A percentile compares a stretch with the other conserved stretches of the same genome.
Conservation (phyloP, 1,140 invertebrate genomes). For the Temnothorax longispinosus region DNA sequence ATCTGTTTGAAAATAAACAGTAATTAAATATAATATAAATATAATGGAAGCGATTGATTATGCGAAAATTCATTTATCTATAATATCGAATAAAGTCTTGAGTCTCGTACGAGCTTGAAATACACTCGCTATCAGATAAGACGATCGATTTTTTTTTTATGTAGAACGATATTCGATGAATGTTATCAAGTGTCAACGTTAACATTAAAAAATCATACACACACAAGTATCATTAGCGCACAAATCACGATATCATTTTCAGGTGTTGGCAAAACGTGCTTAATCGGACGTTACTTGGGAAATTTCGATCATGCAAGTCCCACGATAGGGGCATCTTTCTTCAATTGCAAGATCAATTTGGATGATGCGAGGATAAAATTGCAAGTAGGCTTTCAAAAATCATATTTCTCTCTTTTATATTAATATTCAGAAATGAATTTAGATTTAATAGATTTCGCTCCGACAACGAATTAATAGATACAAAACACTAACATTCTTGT, state of each 20-base stretch:
- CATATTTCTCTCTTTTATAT: not conserved
- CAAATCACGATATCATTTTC: slow-evolving; percentile 77
- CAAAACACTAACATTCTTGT: not conserved
- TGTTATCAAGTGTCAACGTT: not conserved
- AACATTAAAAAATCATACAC: not conserved
- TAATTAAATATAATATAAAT: not conserved
- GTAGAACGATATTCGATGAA: not conserved
- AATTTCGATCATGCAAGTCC: slow-evolving; percentile 92
- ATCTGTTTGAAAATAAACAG: slow-evolving; percentile 1
- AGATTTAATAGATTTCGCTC: not conserved
- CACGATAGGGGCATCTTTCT: slow-evolving; percentile 96
- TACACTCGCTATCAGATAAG: not conserved
- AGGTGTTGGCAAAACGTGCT: slow-evolving; percentile 96
- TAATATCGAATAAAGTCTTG: not conserved
- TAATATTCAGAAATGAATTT: not conserved
- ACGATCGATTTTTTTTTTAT: not conserved
- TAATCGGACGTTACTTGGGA: slow-evolving; percentile 92
- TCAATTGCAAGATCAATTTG: slow-evolving; percentile 92
- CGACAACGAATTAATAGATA: not conserved
- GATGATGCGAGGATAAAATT: slow-evolving; percentile 90
- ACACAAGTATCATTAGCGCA: not conserved
- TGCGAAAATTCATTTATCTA: not conserved
- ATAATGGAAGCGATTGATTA: not conserved
- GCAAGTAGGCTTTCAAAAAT: slow-evolving; percentile 86
- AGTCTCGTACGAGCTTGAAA: not conserved